Conservation (phyloP, 2,888 invertebrate genomes). For the Rhodophaea formosa region DNA sequence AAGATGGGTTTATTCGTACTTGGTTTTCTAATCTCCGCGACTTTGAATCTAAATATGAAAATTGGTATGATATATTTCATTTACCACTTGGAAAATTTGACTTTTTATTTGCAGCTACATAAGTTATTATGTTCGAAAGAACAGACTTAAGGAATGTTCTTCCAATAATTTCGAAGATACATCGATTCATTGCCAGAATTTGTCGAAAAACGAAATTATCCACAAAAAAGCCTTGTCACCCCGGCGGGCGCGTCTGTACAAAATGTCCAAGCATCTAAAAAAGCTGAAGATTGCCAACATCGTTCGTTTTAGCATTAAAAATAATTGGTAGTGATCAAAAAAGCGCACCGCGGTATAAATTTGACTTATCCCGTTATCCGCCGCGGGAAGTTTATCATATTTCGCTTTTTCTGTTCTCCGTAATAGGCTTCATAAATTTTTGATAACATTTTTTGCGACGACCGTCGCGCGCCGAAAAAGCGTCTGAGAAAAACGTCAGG, state of each 20-base stretch:
- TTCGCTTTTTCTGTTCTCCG: constrained; percentile 60
- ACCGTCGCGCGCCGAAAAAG: constrained; percentile 34
- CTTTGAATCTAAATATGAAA: too few species aligned
- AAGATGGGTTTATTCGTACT: too few species aligned
- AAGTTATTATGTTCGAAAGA: too few species aligned
- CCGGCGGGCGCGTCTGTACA: neutral
- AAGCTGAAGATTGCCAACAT: constrained; percentile 11
- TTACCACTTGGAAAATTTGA: too few species aligned
- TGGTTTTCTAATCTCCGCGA: too few species aligned
- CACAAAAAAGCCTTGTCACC: constrained; percentile 6
- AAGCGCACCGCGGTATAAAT: constrained; percentile 38
- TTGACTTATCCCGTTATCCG: constrained; percentile 65
- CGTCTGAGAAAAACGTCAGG: constrained; percentile 30
- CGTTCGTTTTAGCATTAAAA: constrained; percentile 44
- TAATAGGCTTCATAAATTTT: constrained; percentile 76
- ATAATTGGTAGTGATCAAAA: constrained; percentile 55
- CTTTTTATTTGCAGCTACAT: too few species aligned
- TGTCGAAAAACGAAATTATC: neutral
- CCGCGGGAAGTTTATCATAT: constrained; percentile 57
- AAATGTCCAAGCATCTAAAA: constrained; percentile 14
- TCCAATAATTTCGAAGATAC: neutral
- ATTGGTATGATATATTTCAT: too few species aligned
- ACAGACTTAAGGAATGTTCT: neutral
- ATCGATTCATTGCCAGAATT: neutral
- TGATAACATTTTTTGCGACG: constrained; percentile 64